phyloP scores from a whole-genome alignment of 2,888 invertebrate species.

The Archaeoteleia sp. region DNA sequence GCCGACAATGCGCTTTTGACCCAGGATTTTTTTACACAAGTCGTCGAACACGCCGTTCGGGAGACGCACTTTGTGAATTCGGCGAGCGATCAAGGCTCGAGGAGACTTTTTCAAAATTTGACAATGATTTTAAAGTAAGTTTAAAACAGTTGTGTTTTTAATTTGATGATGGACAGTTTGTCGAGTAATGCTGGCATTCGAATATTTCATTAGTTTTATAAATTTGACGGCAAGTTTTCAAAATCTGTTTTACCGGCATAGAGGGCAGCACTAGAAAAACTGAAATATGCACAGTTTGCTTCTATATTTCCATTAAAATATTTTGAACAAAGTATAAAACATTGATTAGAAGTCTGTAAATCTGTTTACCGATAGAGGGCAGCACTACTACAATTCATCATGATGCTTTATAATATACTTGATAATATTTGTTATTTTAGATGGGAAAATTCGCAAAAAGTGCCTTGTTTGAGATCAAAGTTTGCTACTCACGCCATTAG shows the following conservation, averaged over 20 bases:
- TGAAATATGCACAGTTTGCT: no score
- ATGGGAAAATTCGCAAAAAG: slow-evolving; percentile 79
- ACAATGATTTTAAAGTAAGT: slow-evolving; percentile 51
- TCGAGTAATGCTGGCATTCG: no score
- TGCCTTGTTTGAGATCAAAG: slow-evolving; percentile 73
- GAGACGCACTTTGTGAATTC: slow-evolving; percentile 65
- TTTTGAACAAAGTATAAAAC: slow-evolving; percentile 59
- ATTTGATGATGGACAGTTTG: no score
- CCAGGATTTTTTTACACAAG: slow-evolving; percentile 67
- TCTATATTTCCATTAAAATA: slow-evolving; percentile 74
- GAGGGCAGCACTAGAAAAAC: no score
- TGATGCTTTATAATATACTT: slow-evolving; percentile 70
- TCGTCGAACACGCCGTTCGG: slow-evolving; percentile 68
- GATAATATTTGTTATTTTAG: slow-evolving; percentile 69
- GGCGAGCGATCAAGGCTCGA: slow-evolving; percentile 66
- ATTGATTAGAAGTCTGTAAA: no score
- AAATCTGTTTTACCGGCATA: no score
- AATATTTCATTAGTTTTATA: no score
- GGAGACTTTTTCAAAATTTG: slow-evolving; percentile 76
- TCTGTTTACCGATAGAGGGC: no score
- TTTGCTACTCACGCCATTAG: slow-evolving; percentile 75
- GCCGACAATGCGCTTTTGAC: slow-evolving; percentile 60
- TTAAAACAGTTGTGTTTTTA: no score
- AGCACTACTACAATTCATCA: no score
- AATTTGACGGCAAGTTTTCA: no score